Conservation (phyloP, 2,888 invertebrate species). For the Nemapogon koenigi region DNA sequence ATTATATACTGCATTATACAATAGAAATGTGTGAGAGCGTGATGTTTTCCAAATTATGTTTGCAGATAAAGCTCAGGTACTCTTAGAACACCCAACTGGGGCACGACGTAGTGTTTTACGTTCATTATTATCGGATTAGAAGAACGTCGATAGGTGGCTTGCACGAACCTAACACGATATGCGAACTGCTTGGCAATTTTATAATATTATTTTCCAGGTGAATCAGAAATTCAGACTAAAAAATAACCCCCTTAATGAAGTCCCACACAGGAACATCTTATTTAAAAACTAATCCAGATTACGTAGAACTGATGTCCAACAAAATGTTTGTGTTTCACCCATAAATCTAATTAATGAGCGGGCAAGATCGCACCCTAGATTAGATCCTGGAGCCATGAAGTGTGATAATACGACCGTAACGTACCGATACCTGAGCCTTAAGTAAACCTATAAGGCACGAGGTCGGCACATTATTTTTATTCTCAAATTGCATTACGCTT, state of each 20-base stretch:
- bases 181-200: not conserved
- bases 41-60: slow-evolving; percentile 47
- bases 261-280: no score
- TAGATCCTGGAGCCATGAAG: slow-evolving; percentile 30
- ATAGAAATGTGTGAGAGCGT: no score
- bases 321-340: slow-evolving; percentile 45
- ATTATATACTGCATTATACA: no score
- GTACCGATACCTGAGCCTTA: not conserved
- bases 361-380: slow-evolving; percentile 46
- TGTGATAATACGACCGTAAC: not conserved
- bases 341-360: slow-evolving; percentile 62
- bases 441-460: no score
- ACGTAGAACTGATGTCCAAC: no score
- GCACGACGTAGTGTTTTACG: slow-evolving; percentile 42
- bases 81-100: slow-evolving; percentile 30
- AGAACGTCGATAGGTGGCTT: slow-evolving; percentile 34
- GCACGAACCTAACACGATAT: slow-evolving; percentile 33
- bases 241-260: no score
- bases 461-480: no score
- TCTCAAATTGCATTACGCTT: no score
- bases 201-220: not conserved
- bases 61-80: slow-evolving; percentile 41
- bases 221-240: no score
- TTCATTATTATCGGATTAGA: slow-evolving; percentile 52
- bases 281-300: no score